phyloP scores from a whole-genome alignment of 2,888 invertebrate genomes.

The Gymnosoma rotundatum region DNA sequence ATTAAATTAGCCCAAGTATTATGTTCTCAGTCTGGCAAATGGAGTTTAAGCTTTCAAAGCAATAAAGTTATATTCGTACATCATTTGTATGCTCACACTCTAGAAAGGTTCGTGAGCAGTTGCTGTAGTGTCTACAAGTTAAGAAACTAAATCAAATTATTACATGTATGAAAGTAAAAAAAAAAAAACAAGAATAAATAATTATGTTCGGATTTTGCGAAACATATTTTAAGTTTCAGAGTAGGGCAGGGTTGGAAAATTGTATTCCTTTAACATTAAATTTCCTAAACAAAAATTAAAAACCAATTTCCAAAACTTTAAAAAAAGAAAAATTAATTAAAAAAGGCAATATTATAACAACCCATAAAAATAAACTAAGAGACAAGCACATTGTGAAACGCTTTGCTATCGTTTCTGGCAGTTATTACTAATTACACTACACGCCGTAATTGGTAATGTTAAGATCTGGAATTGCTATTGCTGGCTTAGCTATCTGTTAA shows the following conservation, averaged over 20 bases:
- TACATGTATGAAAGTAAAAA: conserved; percentile 31
- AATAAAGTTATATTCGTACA: conserved; percentile 31
- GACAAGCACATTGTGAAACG: too few relatives aligned
- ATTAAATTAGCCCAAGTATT: conserved; percentile 81
- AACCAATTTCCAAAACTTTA: too few relatives aligned
- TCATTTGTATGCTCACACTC: conserved; percentile 12
- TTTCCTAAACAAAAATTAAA: too few relatives aligned
- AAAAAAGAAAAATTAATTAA: neutral
- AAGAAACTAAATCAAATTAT: conserved; percentile 55
- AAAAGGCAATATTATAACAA: neutral
- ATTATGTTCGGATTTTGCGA: conserved; percentile 28
- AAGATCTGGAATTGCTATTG: too few relatives aligned
- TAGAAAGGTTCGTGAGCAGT: neutral
- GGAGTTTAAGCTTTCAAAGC: conserved; percentile 23
- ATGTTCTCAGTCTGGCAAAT: conserved; percentile 59
- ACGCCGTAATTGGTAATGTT: too few relatives aligned
- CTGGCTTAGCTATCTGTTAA: too few relatives aligned
- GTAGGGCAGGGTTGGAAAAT: conserved; percentile 1
- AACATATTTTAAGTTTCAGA: conserved; percentile 21
- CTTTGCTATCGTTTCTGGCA: too few relatives aligned
- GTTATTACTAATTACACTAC: too few relatives aligned
- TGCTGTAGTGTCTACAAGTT: conserved; percentile 50
- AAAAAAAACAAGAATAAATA: conserved; percentile 20
- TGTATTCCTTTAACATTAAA: neutral
- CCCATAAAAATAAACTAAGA: too few relatives aligned